Base-by-base conservation (phyloP, 2,888 invertebrate species). In the Norana najaformis region DNA sequence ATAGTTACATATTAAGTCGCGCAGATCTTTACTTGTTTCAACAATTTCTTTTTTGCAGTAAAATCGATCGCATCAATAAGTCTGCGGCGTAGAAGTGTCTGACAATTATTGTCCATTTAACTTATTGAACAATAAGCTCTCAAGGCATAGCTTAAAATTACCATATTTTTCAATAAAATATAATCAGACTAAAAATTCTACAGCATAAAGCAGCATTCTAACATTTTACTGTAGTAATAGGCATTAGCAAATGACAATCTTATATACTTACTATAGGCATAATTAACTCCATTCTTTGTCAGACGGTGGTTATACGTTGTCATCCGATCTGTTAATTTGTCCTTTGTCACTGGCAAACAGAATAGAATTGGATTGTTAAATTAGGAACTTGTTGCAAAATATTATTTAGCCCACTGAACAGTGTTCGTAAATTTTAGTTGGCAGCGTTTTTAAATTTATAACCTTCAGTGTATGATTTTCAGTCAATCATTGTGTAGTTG, bases 281-380 rank as follows among this genome's bases (percentile, higher is more conserved):
- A n/a, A n/a, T 69, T n/a, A 69, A 69, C n/a, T 69, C n/a, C n/a
- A 69, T 69, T n/a, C 69, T 69, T 69, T 69, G 69, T 41, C 41
- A 41, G 5, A 41, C 41, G 18, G n/a, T n/a, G n/a, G n/a, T n/a
- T n/a, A n/a, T n/a, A n/a, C n/a, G n/a, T n/a, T n/a, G n/a, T n/a
- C n/a, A n/a, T n/a, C n/a, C n/a, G n/a, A n/a, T n/a, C n/a, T n/a
- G n/a, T n/a, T n/a, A n/a, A n/a, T n/a, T n/a, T n/a, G n/a, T n/a
- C n/a, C n/a, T n/a, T 69, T 69, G 69, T 69, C 69, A 69, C 69
- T 8, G n/a, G 69, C 30, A 30, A 69, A 69, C n/a, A 30, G 30
- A n/a, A n/a, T 30, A 69, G n/a, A n/a, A 69, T 69, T 69, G 5
- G n/a, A 8, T 1, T 69, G 11, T 8, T n/a, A n/a, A 30, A 6